Base-by-base conservation (phyloP, 2,113 vertebrate species). In the Elanoides forficatus region DNA sequence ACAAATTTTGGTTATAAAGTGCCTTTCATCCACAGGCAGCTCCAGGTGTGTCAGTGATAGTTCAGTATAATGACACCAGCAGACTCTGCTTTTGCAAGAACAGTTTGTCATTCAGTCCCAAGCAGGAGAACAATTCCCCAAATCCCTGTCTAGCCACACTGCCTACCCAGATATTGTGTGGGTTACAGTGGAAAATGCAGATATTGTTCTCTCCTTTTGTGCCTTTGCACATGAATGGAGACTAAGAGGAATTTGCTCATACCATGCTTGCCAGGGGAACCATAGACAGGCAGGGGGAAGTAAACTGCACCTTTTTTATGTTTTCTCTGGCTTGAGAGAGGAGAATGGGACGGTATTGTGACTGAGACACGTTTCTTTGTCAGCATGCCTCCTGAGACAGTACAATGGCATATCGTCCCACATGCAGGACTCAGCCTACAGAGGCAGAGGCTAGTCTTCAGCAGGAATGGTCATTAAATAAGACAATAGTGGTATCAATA, bases 171-270 rank as follows among this genome's bases (percentile, higher is more conserved):
- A 86, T 93, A 95, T 63, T 91, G 89, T 66, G 25, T 20, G 86
- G 62, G 78, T 38, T 76, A 80, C 48, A 79, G 84, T 90, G 81
- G 78, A 85, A 95, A 97, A 97, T 70, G 86, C 81, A 91, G 93
- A 94, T 93, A 91, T 81, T 89, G 84, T 91, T 95, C 84, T 95
- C 81, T 92, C n/a, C 89, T 94, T 95, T 95, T 89, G 70, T 97
- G 89, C 70, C 62, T 90, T 87, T 87, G 91, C 74, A 76, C 86
- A 58, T 82, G 89, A 95, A 95, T 93, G 73, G 94, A 72, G 71
- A 66, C 79, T 16, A 6, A 66, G 88, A 97, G 94, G 81, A 96
- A 95, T 91, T 82, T 70, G 78, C 62, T 93, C 62, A 5, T 32
- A 63, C 58, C 58, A 4, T n/a, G 71, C 83, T 96, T 94, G 94